Evolutionary conservation across 2,888 invertebrate genomes (phyloP).

Genomic region (Amiota minor): DNA sequence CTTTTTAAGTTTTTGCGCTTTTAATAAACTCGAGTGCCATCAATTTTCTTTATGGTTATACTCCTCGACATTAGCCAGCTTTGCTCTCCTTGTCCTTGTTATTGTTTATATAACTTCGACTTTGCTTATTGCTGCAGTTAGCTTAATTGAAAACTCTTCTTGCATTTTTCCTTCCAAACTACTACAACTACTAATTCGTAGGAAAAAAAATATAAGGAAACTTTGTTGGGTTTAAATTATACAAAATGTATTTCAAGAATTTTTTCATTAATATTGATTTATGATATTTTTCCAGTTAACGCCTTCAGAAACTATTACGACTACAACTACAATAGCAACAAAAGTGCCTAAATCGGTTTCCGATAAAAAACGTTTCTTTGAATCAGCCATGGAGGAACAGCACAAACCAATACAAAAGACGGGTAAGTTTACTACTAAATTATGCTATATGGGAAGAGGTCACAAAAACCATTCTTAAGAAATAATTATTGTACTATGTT

Average conservation of each 20-base stretch:
- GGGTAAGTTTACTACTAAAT: constrained; percentile 75
- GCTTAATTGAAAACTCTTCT: constrained; percentile 40
- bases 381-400: constrained; percentile 95
- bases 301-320: constrained; percentile 41
- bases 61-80: background rate
- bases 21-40: constrained; percentile 64
- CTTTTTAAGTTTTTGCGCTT: constrained; percentile 45
- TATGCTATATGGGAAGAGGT: background rate
- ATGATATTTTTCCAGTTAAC: constrained; percentile 56
- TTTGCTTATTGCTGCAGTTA: constrained; percentile 47
- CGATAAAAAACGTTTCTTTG: constrained; percentile 95
- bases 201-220: constrained; percentile 31
- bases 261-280: constrained; percentile 45
- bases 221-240: constrained; percentile 27
- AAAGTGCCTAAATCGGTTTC: constrained; percentile 89
- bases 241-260: constrained; percentile 12
- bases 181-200: too few species aligned
- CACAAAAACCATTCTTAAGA: too few species aligned
- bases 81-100: constrained; percentile 31
- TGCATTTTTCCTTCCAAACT: too few species aligned
- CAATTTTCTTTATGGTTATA: constrained; percentile 65
- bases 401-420: constrained; percentile 88
- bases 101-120: constrained; percentile 39
- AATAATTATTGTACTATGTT: too few species aligned
- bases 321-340: constrained; percentile 75